phyloP scores from a whole-genome alignment of 2,797 vertebrate genomes.

The Choloepus didactylus region DNA sequence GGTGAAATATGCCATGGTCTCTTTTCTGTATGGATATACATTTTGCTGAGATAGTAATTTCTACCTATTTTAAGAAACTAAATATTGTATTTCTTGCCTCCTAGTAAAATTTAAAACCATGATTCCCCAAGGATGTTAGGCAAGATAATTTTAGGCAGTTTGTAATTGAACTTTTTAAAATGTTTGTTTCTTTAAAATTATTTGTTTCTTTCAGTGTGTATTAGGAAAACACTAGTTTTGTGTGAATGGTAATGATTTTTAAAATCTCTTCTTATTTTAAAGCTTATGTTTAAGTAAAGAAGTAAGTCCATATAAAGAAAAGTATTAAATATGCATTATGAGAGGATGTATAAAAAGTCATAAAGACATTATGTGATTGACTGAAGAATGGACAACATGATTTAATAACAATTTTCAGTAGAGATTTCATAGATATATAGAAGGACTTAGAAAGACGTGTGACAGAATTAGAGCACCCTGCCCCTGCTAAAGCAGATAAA shows the following conservation, averaged over 20 bases:
- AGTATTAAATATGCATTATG: neutral
- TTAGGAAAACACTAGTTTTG: constrained; percentile 26
- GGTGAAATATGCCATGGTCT: neutral
- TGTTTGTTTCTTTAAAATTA: neutral
- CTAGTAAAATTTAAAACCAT: neutral
- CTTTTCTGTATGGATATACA: neutral
- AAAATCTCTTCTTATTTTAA: neutral
- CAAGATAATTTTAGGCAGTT: neutral
- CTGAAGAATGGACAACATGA: neutral
- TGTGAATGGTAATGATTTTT: neutral
- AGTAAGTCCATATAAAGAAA: neutral
- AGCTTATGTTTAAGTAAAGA: neutral
- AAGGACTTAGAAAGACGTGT: neutral
- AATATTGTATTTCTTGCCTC: constrained; percentile 2
- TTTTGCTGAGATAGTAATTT: neutral
- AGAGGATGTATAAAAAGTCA: neutral
- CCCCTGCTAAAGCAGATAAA: neutral
- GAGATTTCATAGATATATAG: neutral
- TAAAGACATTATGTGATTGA: neutral
- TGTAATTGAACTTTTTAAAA: neutral
- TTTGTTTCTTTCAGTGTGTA: neutral
- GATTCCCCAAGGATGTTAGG: neutral
- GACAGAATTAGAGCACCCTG: neutral
- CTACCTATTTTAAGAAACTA: neutral
- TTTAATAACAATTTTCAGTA: neutral